Evolutionary conservation across 2,888 invertebrate species (phyloP), one percentile per base, ranked within the genome.

Genomic region (Brachyptera risi): DNA sequence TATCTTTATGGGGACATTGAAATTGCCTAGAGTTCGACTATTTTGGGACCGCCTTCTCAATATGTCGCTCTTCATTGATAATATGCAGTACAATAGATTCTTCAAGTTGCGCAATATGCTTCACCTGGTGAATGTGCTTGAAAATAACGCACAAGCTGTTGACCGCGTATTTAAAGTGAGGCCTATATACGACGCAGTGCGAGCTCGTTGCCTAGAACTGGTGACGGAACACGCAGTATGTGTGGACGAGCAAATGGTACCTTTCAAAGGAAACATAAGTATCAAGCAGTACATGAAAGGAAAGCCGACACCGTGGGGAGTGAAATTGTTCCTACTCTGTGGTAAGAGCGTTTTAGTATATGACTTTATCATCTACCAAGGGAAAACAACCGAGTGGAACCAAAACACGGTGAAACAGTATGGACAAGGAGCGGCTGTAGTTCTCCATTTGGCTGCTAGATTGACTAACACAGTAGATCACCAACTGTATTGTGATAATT

Each of bases 201-300:
- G 59, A 26, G 59, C 42, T n/a, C 60, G 64, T 23, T 68, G 63
- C 44, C 19, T 35, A 24, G 58, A 62, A 42, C 81, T 82, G 80
- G 78, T 81, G 69, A 76, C 76, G 61, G 73, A 76, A 62, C 80
- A 82, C 72, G 61, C 58, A 26, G 24, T 62, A 17, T 62, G 66
- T 49, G 63, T 72, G 5, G 68, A 72, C 65, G 71, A 72, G 61
- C 69, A 70, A 66, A 70, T 70, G 60, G 67, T 71, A 1, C 70
- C 70, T 2, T 71, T 69, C 65, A 67, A 64, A 61, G 70, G 71
- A 17, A 51, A 66, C 9, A 51, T 69, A 17, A 63, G 50, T 57
- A 57, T 69, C 15, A 69, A 70, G 54, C 70, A 71, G 59, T 70
- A 70, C 56, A 67, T 68, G 13, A 66, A 67, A 61, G 65, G 65